Conservation (phyloP, 2,113 vertebrate species). For the Tichodroma muraria region DNA sequence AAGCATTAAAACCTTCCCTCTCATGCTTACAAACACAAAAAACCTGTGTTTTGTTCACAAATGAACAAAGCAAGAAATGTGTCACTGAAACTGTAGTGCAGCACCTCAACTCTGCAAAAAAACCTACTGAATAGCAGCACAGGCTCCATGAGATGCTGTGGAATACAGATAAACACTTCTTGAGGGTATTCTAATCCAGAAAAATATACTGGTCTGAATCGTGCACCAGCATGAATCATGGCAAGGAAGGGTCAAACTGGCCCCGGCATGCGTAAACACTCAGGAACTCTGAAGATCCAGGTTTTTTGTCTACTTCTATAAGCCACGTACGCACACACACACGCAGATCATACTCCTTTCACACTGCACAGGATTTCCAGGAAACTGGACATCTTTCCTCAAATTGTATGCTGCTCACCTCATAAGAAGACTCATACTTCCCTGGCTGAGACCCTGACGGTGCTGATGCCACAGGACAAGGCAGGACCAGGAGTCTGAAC, state of each 20-base stretch:
- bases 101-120: background rate
- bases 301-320: background rate
- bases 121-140: background rate
- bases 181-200: background rate
- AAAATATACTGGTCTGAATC: background rate
- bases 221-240: fast-evolving
- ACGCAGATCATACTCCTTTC: background rate
- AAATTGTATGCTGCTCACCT: background rate
- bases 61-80: background rate
- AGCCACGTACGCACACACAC: fast-evolving
- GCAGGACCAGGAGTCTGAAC: background rate
- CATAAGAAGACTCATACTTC: background rate
- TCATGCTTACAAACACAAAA: background rate
- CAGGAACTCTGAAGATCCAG: background rate
- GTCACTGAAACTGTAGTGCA: background rate
- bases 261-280: fast-evolving
- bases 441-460: background rate
- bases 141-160: background rate
- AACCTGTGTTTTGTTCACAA: too few relatives aligned
- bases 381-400: background rate
- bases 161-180: background rate
- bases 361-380: background rate
- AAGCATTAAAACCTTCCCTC: background rate
- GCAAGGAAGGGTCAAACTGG: background rate
- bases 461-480: background rate